Base-by-base conservation (phyloP, 2,113 vertebrate genomes). In the Pseudopodoces humilis region DNA sequence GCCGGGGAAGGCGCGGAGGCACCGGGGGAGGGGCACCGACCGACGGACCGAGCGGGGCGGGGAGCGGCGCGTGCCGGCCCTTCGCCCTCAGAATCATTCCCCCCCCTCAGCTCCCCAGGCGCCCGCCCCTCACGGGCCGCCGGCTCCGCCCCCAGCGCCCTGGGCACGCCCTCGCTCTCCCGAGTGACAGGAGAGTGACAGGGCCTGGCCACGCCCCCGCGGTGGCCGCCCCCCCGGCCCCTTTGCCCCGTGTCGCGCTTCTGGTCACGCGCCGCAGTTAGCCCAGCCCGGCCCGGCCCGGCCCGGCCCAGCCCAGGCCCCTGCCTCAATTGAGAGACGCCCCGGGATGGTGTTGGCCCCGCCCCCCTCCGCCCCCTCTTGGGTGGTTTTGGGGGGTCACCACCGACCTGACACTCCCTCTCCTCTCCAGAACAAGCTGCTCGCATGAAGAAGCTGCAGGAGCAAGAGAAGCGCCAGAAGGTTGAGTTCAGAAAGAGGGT, bases 401-500 rank as follows among this genome's bases (percentile, higher is more conserved):
- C 17, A 7, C 11, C 9, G 5, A 2, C 3, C 31, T 44, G 37
- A 49, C 35, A 35, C 41, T 7, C 49, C 7, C 5, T 33, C 43
- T 49, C 15, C 12, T 0, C 31, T 17, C 9, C 35, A 81, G 86
- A 81, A 11, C 76, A 88, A 88, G 86, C 86, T 2, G 86, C 86
- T 23, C 86, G 76, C 59, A 64, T 88, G 67, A 88, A 88, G 43
- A 88, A 88, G 27, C 76, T 88, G 68, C 86, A 81, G 86, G 86
- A 88, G 19, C 86, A 88, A 25, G 86, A 81, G 35, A 88, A 88
- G 22, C 86, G 76, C 31, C 86, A 88, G 50, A 88, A 88, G 9
- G 86, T 72, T 0, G 86, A 81, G 68, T 81, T 88, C 59, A 58
- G 86, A 17, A 80, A 72, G 35, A 65, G 86, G 59, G 86, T 88